Conservation (phyloP, 2,888 invertebrate genomes). For the Synanthedon andrenaeformis region DNA sequence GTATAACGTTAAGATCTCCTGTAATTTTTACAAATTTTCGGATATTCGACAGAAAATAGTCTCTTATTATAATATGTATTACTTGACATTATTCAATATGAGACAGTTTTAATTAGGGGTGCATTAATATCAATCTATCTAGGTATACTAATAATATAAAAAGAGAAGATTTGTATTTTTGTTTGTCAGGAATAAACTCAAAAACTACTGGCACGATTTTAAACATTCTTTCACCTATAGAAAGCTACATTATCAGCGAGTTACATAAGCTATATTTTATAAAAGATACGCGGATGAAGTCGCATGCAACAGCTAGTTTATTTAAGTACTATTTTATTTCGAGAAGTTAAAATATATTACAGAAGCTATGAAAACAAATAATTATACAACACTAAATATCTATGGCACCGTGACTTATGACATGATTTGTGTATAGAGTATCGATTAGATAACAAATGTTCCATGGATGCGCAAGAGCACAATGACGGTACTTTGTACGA, state of each 20-base stretch:
- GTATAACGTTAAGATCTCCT: too few relatives aligned
- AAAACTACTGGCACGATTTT: too few relatives aligned
- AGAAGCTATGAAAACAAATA: not conserved
- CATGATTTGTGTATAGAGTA: conserved; percentile 36
- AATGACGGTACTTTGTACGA: not conserved
- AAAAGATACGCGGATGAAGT: too few relatives aligned
- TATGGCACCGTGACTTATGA: conserved; percentile 33
- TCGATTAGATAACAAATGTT: conserved; percentile 48
- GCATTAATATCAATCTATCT: not conserved
- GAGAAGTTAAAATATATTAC: too few relatives aligned
- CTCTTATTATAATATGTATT: too few relatives aligned
- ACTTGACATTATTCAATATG: too few relatives aligned
- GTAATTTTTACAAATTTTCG: too few relatives aligned
- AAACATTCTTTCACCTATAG: not conserved
- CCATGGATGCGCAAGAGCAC: conserved; percentile 31
- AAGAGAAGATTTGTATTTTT: not conserved
- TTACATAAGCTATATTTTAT: not conserved
- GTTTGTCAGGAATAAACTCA: not conserved
- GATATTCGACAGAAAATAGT: too few relatives aligned
- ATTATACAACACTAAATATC: not conserved
- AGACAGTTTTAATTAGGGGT: too few relatives aligned
- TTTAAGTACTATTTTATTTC: too few relatives aligned
- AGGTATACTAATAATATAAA: not conserved
- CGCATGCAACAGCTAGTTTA: too few relatives aligned
- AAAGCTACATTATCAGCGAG: not conserved